A percentile compares a stretch with the other conserved stretches of the same genome.
These are phyloP conservation scores for Sturmia bella DNA, from an alignment of 2,888 invertebrate species.

Conservation along the genomic window DNA sequence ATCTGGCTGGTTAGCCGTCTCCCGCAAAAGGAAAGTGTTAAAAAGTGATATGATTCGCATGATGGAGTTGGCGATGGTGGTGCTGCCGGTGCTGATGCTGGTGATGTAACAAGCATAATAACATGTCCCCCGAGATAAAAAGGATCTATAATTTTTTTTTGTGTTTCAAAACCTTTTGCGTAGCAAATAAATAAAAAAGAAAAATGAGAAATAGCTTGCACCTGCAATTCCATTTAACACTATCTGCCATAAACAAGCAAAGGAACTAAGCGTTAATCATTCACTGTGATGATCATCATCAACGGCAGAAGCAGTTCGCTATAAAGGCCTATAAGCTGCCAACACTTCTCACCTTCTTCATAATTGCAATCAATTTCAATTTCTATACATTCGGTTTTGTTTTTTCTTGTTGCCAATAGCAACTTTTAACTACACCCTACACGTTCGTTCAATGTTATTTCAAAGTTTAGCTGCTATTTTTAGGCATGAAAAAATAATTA, in stretches of 20 bases:
- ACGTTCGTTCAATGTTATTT: no score
- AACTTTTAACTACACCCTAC: conserved; percentile 25
- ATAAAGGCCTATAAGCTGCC: conserved; percentile 67
- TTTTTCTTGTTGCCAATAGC: neutral
- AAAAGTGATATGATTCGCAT: conserved; percentile 56
- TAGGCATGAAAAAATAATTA: no score
- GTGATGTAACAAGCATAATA: conserved; percentile 68
- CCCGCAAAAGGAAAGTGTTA: conserved; percentile 57
- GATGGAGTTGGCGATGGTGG: conserved; percentile 35
- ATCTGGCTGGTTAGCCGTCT: neutral
- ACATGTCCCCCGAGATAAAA: conserved; percentile 69
- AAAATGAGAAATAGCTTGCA: conserved; percentile 54
- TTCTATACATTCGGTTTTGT: conserved; percentile 48
- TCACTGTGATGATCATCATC: conserved; percentile 49
- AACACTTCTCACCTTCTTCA: conserved; percentile 70
- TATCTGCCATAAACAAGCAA: conserved; percentile 14
- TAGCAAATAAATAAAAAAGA: conserved; percentile 9
- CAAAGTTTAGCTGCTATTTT: no score
- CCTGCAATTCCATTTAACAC: conserved; percentile 68
- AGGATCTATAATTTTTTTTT: conserved; percentile 50
- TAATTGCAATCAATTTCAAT: conserved; percentile 70
- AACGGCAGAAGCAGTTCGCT: conserved; percentile 47
- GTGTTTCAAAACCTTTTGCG: conserved; percentile 41
- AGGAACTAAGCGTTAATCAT: conserved; percentile 57
- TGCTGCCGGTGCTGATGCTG: conserved; percentile 35